These are phyloP conservation scores for Leucoma salicis DNA, from an alignment of 2,888 invertebrate genomes.

Conservation along the genomic window DNA sequence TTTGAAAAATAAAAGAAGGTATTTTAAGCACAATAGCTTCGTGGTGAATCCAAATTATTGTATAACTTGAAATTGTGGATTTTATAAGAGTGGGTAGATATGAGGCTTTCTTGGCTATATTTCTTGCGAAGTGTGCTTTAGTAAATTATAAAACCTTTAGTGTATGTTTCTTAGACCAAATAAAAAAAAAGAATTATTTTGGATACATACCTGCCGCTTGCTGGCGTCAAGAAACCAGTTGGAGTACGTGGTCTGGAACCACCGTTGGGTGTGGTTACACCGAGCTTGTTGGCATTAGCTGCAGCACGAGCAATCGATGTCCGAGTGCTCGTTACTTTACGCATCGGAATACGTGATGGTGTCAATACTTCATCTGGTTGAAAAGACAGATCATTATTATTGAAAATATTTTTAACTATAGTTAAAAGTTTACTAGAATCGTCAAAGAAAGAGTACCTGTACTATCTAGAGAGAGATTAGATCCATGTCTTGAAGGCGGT, in stretches of 20 bases:
- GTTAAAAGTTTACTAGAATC: not conserved
- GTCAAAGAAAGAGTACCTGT: slow-evolving; percentile 83
- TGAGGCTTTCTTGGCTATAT: too few relatives aligned
- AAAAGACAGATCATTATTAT: not conserved
- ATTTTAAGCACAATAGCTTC: too few relatives aligned
- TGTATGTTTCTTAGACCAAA: too few relatives aligned
- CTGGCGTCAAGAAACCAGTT: slow-evolving; percentile 89
- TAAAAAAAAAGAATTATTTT: too few relatives aligned
- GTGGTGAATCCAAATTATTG: too few relatives aligned
- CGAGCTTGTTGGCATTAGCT: slow-evolving; percentile 82
- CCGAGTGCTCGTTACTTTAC: slow-evolving; percentile 84
- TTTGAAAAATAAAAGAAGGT: too few relatives aligned
- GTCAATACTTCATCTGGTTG: slow-evolving; percentile 86
- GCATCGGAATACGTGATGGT: slow-evolving; percentile 91
- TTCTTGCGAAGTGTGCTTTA: too few relatives aligned
- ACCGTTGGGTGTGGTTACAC: slow-evolving; percentile 83
- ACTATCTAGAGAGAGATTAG: slow-evolving; percentile 94
- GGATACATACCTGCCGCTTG: slow-evolving; percentile 86
- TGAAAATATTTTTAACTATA: not conserved
- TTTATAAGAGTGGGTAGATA: too few relatives aligned
- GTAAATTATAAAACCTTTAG: too few relatives aligned
- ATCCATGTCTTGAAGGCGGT: slow-evolving; percentile 96
- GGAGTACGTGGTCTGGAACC: slow-evolving; percentile 88
- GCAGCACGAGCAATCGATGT: slow-evolving; percentile 81
- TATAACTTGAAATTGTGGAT: too few relatives aligned